Percentiles rank a stretch among this genome's conserved stretches.
Conservation (phyloP, 2,888 invertebrate genomes). For the Auanema freiburgensis region DNA sequence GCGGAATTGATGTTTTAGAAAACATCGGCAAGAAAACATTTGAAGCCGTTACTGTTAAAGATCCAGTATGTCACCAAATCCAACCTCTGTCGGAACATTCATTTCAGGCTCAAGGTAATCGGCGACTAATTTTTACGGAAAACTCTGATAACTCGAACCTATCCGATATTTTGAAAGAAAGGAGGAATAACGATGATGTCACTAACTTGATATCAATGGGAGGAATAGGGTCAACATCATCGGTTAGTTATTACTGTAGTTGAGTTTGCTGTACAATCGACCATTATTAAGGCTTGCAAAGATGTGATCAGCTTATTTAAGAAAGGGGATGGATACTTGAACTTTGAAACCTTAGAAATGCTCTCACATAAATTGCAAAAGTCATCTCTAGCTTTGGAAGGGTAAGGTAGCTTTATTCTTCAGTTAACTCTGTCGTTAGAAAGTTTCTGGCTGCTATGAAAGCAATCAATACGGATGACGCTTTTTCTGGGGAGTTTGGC, state of each 20-base stretch:
- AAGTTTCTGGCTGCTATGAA: conserved; percentile 2
- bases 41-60: conserved; percentile 90
- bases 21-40: conserved; percentile 92
- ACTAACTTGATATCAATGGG: too few species aligned
- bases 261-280: too few species aligned
- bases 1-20: conserved; percentile 78
- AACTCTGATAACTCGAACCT: conserved; percentile 32
- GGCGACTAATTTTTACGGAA: conserved; percentile 37
- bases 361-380: conserved; percentile 78
- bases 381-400: conserved; percentile 12
- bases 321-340: conserved; percentile 74
- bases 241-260: too few species aligned
- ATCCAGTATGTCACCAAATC: conserved; percentile 80
- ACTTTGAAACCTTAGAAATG: conserved; percentile 88
- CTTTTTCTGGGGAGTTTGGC: too few species aligned
- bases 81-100: too few species aligned
- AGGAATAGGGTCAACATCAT: too few species aligned
- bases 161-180: conserved; percentile 42
- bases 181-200: conserved; percentile 30
- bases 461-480: conserved; percentile 4
- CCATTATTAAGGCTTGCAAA: conserved; percentile 11
- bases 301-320: conserved; percentile 39
- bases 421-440: background rate
- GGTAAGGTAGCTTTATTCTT: conserved; percentile 18
- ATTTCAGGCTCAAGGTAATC: conserved; percentile 15